A percentile compares a stretch with the other conserved stretches of the same genome.
These are phyloP conservation scores for Platanista minor DNA, from an alignment of 2,113 vertebrate species.

Conservation along the genomic window DNA sequence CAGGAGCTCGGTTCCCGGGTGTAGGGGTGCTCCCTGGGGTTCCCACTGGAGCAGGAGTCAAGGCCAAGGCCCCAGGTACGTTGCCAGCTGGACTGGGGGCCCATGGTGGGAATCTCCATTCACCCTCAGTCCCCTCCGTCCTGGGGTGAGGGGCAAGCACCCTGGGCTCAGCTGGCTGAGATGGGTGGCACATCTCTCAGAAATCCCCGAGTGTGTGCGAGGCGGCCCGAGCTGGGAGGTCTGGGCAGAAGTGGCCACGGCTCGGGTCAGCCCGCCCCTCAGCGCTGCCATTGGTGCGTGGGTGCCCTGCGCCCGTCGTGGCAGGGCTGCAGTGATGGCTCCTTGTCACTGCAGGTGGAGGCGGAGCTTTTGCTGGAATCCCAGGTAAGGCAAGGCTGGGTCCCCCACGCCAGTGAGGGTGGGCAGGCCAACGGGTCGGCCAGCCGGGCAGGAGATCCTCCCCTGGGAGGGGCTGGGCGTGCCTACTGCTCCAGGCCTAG, in stretches of 20 bases:
- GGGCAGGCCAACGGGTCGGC: neutral
- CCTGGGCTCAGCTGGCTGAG: neutral
- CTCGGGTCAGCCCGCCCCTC: neutral
- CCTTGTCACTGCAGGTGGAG: constrained; percentile 69
- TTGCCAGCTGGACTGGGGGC: neutral
- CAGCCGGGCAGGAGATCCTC: neutral
- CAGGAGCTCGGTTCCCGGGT: constrained; percentile 90
- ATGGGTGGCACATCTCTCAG: neutral
- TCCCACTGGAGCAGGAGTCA: constrained; percentile 90
- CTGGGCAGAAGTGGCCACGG: neutral
- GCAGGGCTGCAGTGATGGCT: neutral
- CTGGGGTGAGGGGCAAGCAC: fast-evolving
- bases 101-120: neutral
- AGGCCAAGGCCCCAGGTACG: constrained; percentile 87
- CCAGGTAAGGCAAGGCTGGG: constrained; percentile 76
- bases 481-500: neutral
- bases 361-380: constrained; percentile 81
- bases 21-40: constrained; percentile 93
- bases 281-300: neutral
- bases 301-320: too few relatives aligned
- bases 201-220: neutral
- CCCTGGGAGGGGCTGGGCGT: neutral
- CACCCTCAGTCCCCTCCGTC: neutral
- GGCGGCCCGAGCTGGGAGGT: neutral
- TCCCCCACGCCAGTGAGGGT: neutral